Conservation (phyloP, 2,113 vertebrate species). For the Phrynosoma blainvillii region DNA sequence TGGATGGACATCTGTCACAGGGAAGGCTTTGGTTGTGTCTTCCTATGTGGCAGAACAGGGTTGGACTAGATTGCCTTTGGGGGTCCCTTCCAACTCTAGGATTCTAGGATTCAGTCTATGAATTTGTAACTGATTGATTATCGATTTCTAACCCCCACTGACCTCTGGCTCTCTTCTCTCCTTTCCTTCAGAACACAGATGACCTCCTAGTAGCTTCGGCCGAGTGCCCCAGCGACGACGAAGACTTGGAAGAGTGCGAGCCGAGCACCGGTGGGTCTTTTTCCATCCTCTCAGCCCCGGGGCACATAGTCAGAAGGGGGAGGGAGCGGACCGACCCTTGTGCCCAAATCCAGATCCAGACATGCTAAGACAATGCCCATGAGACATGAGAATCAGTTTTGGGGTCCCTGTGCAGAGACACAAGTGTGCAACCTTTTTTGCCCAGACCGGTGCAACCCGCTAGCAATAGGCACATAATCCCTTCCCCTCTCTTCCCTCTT, state of each 20-base stretch:
- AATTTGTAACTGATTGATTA: too few relatives aligned
- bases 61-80: too few relatives aligned
- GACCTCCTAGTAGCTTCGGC: slow-evolving; percentile 94
- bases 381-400: not conserved
- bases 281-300: slow-evolving; percentile 71
- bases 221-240: slow-evolving; percentile 95
- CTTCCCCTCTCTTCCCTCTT: fast-evolving
- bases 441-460: not conserved
- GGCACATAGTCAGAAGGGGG: slow-evolving; percentile 44
- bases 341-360: not conserved
- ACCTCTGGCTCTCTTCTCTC: slow-evolving; percentile 18
- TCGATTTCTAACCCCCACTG: not conserved
- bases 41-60: too few relatives aligned
- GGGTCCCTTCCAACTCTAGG: too few relatives aligned
- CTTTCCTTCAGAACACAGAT: slow-evolving; percentile 86
- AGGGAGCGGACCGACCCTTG: not conserved
- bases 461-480: not conserved
- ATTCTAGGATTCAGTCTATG: too few relatives aligned
- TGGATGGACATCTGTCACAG: too few relatives aligned
- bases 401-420: not conserved
- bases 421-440: not conserved
- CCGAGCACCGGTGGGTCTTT: slow-evolving; percentile 92
- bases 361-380: not conserved
- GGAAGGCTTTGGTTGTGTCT: too few relatives aligned
- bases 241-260: slow-evolving; percentile 95